phyloP scores from a whole-genome alignment of 2,888 invertebrate genomes.

The Calameuta filiformis region DNA sequence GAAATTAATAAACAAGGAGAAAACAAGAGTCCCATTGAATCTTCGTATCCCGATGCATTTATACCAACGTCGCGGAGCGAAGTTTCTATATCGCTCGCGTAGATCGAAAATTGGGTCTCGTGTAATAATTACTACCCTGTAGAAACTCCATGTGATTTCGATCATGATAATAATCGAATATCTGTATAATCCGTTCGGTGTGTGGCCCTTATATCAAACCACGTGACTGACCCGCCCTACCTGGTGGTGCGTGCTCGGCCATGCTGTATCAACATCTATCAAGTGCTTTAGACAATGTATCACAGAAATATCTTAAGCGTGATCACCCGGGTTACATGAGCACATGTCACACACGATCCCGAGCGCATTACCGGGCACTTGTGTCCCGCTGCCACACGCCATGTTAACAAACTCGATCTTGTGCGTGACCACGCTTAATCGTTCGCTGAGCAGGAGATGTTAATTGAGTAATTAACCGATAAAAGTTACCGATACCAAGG shows the following conservation, averaged over 20 bases:
- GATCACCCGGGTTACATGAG: constrained; percentile 19
- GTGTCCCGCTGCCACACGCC: constrained; percentile 22
- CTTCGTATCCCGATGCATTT: background rate
- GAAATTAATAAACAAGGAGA: background rate
- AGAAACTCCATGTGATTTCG: background rate
- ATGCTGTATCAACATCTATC: constrained; percentile 1
- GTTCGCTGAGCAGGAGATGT: constrained; percentile 25
- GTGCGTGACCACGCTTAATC: constrained; percentile 17
- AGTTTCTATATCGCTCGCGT: background rate
- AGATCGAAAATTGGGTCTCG: background rate
- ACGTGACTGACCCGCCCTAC: background rate
- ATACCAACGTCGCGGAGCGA: background rate
- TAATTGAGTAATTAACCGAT: constrained; percentile 24
- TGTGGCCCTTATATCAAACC: constrained; percentile 1
- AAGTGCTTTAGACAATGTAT: constrained; percentile 17
- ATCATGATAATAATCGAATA: background rate
- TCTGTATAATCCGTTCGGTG: constrained; percentile 4
- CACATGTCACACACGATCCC: constrained; percentile 29
- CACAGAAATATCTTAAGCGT: constrained; percentile 17
- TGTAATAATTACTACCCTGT: background rate
- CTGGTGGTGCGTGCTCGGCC: background rate
- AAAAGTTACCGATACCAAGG: background rate
- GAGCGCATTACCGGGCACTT: constrained; percentile 28
- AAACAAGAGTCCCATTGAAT: background rate
- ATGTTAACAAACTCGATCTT: constrained; percentile 26